Percentiles rank a stretch among this genome's conserved stretches.
Evolutionary conservation across 2,113 vertebrate genomes (phyloP).

Genomic region (Perca flavescens): DNA sequence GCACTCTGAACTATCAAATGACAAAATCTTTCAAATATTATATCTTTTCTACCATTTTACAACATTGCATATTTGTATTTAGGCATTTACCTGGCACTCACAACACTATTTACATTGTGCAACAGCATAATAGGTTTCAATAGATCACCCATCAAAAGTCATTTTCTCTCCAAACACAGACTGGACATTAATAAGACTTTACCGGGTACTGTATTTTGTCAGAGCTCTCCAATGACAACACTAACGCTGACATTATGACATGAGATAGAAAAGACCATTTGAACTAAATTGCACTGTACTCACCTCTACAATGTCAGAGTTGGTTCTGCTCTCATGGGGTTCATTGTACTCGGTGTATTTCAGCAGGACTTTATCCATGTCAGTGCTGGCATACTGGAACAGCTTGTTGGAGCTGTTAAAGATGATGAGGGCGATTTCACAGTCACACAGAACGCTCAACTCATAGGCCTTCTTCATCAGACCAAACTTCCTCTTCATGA

Average conservation of each 20-base stretch:
- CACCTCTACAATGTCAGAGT: slow-evolving; percentile 98
- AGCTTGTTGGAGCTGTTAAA: slow-evolving; percentile 99
- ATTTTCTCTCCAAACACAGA: neutral
- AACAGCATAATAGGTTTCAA: neutral
- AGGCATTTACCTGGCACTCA: neutral
- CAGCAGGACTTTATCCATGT: slow-evolving; percentile 98
- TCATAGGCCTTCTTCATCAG: slow-evolving; percentile 99
- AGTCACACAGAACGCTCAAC: slow-evolving; percentile 98
- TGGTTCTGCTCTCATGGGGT: slow-evolving; percentile 97
- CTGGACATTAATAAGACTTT: neutral
- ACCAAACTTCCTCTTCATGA: slow-evolving; percentile 98
- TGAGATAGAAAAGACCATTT: neutral
- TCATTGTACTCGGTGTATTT: slow-evolving; percentile 99
- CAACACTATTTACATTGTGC: neutral
- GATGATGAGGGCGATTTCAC: slow-evolving; percentile 99
- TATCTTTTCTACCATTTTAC: slow-evolving; percentile 2
- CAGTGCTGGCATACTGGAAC: slow-evolving; percentile 98
- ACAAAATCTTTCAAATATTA: neutral
- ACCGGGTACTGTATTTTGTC: neutral
- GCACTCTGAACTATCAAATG: neutral
- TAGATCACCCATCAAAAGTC: neutral
- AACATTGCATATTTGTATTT: slow-evolving; percentile 19
- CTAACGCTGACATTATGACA: neutral
- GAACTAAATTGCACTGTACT: slow-evolving; percentile 53
- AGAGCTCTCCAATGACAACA: neutral